Percentiles rank a stretch among this genome's conserved stretches.
phyloP scores from a whole-genome alignment of 2,888 invertebrate species.

The Drosophila paramelanica region DNA sequence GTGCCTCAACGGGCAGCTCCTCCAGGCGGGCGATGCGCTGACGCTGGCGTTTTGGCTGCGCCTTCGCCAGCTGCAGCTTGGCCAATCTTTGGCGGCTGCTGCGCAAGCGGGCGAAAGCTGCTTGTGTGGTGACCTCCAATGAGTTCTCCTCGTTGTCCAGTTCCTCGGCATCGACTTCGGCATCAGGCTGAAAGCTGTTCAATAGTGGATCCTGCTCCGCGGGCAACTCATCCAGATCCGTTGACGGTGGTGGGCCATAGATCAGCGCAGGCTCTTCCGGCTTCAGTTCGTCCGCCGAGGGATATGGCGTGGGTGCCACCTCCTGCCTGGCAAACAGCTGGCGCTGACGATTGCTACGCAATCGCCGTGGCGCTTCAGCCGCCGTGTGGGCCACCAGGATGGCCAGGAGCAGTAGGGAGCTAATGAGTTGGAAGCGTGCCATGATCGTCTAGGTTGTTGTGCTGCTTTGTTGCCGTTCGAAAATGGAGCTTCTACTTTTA shows the following conservation, averaged over 20 bases:
- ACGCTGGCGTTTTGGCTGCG: constrained; percentile 43
- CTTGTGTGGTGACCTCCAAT: constrained; percentile 56
- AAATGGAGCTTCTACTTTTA: constrained; percentile 67
- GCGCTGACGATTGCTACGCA: constrained; percentile 52
- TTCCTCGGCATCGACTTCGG: constrained; percentile 62
- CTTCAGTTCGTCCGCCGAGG: constrained; percentile 75
- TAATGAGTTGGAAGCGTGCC: constrained; percentile 59
- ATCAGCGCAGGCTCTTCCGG: constrained; percentile 72
- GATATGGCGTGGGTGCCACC: constrained; percentile 72
- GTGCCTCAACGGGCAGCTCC: constrained; percentile 46
- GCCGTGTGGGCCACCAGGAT: constrained; percentile 47
- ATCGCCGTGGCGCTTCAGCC: constrained; percentile 52
- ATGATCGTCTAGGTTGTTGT: constrained; percentile 57
- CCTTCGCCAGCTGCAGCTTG: constrained; percentile 55
- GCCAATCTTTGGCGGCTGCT: constrained; percentile 51
- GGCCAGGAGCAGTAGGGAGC: constrained; percentile 52
- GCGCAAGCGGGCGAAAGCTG: constrained; percentile 55
- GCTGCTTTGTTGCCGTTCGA: constrained; percentile 55
- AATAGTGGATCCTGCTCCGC: constrained; percentile 39
- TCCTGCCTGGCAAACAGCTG: constrained; percentile 66
- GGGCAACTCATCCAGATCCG: constrained; percentile 57
- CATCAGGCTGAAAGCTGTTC: constrained; percentile 58
- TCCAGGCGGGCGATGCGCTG: constrained; percentile 69
- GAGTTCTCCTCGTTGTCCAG: constrained; percentile 62
- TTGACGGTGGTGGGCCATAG: constrained; percentile 77